Base-by-base conservation (phyloP, 2,113 vertebrate species). In the Scytalopus superciliaris region DNA sequence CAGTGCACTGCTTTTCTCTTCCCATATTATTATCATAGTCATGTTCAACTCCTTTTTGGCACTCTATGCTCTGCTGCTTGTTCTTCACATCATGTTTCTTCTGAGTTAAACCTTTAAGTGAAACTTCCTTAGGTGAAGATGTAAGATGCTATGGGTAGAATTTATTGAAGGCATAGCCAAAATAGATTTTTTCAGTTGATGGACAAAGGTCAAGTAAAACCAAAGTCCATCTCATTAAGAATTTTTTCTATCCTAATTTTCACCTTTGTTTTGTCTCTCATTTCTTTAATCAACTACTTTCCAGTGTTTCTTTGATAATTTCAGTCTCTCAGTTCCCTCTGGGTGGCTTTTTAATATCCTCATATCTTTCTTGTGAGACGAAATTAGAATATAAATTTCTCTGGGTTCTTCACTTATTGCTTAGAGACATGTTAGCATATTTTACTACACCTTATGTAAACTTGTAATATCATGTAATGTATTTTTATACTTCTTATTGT, bases 341-440 rank as follows among this genome's bases (percentile, higher is more conserved):
- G 49, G 52, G 31, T 91, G 33, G 75, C 4, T 60, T 92, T 72
- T 82, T 78, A 88, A 90, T 94, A 90, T 90, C 14, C 14, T 75
- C 42, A 10, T 66, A 37, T 78, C 69, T 84, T 91, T 88, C 68
- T 60, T 68, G 42, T 68, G 44, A 77, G 53, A 56, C 14, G 88
- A 92, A 94, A 85, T 87, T 82, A 83, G 55, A 93, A 88, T 53
- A 93, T 31, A 50, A 87, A 66, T 76, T 84, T 91, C 44, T 87
- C n/a, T 68, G 30, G 4, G 33, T 92, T 94, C 53, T 79, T 91
- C 37, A 42, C 3, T 88, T 94, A 88, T 57, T 94, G 88, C 88
- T 95, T 92, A 39, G 85, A 91, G 68, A 83, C n/a, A 63, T 45
- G 19, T 84, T 84, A 68, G 14, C 44, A 66, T 69, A 49, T 56